Evolutionary conservation across 1,140 invertebrate species (phyloP).

Genomic region (Aphelenchoides avenae): DNA sequence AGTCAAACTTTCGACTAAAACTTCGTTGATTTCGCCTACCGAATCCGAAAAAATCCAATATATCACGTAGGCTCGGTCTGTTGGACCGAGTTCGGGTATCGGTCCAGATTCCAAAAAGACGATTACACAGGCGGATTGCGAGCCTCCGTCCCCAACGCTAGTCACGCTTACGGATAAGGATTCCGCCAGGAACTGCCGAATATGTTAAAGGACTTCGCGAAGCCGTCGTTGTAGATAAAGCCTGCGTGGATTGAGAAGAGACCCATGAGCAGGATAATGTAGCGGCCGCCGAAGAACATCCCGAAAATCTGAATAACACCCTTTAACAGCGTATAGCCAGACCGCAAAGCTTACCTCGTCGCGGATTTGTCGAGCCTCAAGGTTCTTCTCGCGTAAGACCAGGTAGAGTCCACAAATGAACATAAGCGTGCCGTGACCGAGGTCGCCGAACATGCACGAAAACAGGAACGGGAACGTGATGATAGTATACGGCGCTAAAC

Average conservation of each 20-base stretch:
- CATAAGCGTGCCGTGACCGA: constrained; percentile 78
- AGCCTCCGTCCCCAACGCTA: too few relatives aligned
- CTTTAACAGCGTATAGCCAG: too few relatives aligned
- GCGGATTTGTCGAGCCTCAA: constrained; percentile 47
- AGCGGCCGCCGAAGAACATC: constrained; percentile 63
- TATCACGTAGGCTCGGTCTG: too few relatives aligned
- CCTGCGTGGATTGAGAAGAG: constrained; percentile 63
- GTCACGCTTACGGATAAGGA: constrained; percentile 46
- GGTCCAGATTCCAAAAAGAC: too few relatives aligned
- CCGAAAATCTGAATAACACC: constrained; percentile 62
- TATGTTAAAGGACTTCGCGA: constrained; percentile 63
- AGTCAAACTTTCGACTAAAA: too few relatives aligned
- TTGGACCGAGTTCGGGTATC: too few relatives aligned
- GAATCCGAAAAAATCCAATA: constrained; percentile 8
- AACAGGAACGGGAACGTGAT: constrained; percentile 97
- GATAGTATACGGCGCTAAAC: constrained; percentile 80
- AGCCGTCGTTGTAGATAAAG: constrained; percentile 62
- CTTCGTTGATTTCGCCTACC: too few relatives aligned
- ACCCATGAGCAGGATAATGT: constrained; percentile 63
- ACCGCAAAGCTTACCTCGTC: constrained; percentile 59
- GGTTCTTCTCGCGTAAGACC: constrained; percentile 64
- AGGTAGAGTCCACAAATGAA: constrained; percentile 66
- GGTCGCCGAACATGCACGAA: constrained; percentile 94
- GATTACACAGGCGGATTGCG: too few relatives aligned
- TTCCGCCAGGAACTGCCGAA: constrained; percentile 60